Conservation (phyloP, 2,888 invertebrate species). For the Amaurobius ferox region DNA sequence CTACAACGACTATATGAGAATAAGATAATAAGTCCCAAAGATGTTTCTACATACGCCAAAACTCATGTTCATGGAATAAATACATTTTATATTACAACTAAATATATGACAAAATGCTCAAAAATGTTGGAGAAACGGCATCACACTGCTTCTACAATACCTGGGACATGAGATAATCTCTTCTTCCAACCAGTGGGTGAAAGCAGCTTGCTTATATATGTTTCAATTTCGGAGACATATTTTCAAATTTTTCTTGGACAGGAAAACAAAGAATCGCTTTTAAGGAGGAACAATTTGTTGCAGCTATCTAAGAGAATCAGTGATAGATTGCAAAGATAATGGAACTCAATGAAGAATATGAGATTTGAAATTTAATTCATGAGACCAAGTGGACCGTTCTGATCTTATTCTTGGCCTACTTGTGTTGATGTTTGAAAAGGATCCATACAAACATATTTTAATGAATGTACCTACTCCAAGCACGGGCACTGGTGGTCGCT, state of each 20-base stretch:
- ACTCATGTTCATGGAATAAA: background rate
- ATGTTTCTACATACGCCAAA: background rate
- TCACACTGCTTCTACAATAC: background rate
- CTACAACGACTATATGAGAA: too few species aligned
- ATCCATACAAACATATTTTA: background rate
- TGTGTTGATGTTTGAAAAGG: background rate
- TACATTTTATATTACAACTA: too few species aligned
- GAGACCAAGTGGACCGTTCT: conserved; percentile 11
- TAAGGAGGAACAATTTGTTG: background rate
- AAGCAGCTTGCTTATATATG: background rate
- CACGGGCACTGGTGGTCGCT: background rate
- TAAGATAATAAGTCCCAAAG: background rate
- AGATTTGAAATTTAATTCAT: background rate
- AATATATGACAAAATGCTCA: background rate
- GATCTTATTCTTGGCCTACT: background rate
- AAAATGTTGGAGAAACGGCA: background rate
- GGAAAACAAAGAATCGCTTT: background rate
- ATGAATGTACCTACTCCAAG: conserved; percentile 1
- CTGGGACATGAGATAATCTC: too few species aligned
- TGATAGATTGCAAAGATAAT: background rate
- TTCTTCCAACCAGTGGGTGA: too few species aligned
- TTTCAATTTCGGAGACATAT: background rate
- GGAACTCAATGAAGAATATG: background rate
- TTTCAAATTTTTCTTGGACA: background rate
- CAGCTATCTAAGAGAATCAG: conserved; percentile 5